Evolutionary conservation across 2,797 vertebrate species (phyloP), one percentile per base, ranked within the genome.

Genomic region (Lepilemur septentrionalis): DNA sequence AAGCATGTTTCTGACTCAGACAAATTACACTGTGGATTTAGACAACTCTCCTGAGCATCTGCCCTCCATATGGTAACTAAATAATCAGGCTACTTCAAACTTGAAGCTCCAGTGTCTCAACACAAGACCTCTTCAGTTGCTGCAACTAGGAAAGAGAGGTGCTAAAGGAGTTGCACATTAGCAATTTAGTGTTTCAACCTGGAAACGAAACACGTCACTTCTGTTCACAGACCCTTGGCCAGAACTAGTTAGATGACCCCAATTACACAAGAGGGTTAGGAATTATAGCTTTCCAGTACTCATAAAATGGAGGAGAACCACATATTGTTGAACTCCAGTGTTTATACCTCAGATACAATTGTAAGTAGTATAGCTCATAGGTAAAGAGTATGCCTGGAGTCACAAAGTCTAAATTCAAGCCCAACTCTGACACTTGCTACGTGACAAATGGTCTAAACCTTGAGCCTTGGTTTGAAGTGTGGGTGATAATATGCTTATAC

Each of bases 391-490:
- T 48, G 32, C 55, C 79, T 86, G 41, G 30, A 69, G 9, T 75
- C 79, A 75, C 41, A 89, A 92, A 82, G 38, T 90, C 46, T 78
- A 76, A 69, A 70, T 86, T 85, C 43, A 89, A 76, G 13, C n/a
- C 30, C 46, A 88, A 38, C 50, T 91, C 87, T 57, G 13, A 15
- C 73, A 50, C 63, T 89, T 81, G 55, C 84, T 91, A 55, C 67
- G 63, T 93, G 55, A 89, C 20, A 90, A 94, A 50, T 83, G n/a
- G 17, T 48, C 91, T 93, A 80, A 91, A 65, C 57, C 32, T 38
- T 75, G 23, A 80, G 25, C 46, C 15, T 89, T 22, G 7, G 28
- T 48, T 70, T 82, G 59, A 82, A 83, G 15, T 95, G 55, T 30
- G 28, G 41, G 48, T 87, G 80, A 48, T 93, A 78, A 80, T 75